Evolutionary conservation across 2,113 vertebrate species (phyloP).

Genomic region (Oophaga pumilio): DNA sequence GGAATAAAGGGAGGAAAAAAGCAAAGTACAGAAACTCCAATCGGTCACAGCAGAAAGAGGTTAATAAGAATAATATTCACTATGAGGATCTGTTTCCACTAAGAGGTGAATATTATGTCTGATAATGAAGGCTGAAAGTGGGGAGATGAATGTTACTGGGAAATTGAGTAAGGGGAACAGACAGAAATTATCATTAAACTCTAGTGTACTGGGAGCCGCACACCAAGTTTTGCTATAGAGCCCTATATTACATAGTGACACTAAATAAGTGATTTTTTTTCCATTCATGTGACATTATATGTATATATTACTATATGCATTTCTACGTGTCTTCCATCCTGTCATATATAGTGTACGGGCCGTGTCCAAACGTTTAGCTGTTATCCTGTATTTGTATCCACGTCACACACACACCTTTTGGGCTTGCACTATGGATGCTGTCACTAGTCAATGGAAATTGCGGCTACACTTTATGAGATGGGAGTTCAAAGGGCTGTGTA

Average conservation of each 20-base stretch:
- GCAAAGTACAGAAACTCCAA: no score
- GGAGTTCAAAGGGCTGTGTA: slow-evolving; percentile 50
- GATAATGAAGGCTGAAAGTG: no score
- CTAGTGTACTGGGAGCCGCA: no score
- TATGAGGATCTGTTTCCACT: no score
- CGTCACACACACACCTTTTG: neutral
- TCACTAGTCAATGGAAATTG: neutral
- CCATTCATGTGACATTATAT: neutral
- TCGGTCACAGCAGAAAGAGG: no score
- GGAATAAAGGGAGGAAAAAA: no score
- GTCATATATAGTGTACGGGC: neutral
- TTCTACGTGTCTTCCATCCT: neutral
- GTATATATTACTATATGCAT: neutral
- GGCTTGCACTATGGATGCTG: neutral
- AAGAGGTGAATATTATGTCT: no score
- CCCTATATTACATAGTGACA: no score
- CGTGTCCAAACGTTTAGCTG: neutral
- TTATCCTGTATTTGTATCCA: neutral
- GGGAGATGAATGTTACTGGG: no score
- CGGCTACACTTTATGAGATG: neutral
- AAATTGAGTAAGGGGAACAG: no score
- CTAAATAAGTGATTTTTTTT: neutral
- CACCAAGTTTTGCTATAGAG: no score
- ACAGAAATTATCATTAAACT: neutral
- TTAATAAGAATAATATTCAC: no score